phyloP scores from a whole-genome alignment of 2,797 vertebrate species.

The Eidolon dupreanum region DNA sequence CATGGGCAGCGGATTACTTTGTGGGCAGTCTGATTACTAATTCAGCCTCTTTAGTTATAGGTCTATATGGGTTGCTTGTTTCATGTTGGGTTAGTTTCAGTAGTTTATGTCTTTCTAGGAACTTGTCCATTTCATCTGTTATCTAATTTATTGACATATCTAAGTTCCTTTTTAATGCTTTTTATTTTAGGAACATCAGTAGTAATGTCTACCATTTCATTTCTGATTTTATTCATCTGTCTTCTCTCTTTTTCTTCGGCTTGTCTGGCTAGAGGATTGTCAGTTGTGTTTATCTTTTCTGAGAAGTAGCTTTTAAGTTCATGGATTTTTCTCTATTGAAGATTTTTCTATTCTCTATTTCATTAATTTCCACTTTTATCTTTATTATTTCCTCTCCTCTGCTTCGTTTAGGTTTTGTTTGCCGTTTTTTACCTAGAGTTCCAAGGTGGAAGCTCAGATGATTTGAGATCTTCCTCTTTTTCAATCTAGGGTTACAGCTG shows the following conservation, averaged over 20 bases:
- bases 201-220: background rate
- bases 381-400: background rate
- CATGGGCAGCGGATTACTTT: background rate
- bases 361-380: background rate
- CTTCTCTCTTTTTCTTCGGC: background rate
- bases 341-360: background rate
- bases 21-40: background rate
- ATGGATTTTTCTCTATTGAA: background rate
- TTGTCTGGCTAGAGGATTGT: background rate
- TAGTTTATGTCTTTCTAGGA: constrained; percentile 21
- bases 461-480: background rate
- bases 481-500: background rate
- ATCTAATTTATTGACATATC: background rate
- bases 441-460: background rate
- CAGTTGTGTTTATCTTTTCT: background rate
- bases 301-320: constrained; percentile 6
- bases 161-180: background rate
- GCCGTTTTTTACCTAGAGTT: background rate
- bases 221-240: constrained; percentile 23
- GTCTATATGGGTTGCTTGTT: background rate
- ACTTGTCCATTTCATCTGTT: background rate
- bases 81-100: background rate
- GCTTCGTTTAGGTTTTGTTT: background rate
- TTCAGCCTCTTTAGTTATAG: background rate
- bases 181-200: background rate